phyloP scores from a whole-genome alignment of 2,797 vertebrate genomes.

The Crax fasciolata region DNA sequence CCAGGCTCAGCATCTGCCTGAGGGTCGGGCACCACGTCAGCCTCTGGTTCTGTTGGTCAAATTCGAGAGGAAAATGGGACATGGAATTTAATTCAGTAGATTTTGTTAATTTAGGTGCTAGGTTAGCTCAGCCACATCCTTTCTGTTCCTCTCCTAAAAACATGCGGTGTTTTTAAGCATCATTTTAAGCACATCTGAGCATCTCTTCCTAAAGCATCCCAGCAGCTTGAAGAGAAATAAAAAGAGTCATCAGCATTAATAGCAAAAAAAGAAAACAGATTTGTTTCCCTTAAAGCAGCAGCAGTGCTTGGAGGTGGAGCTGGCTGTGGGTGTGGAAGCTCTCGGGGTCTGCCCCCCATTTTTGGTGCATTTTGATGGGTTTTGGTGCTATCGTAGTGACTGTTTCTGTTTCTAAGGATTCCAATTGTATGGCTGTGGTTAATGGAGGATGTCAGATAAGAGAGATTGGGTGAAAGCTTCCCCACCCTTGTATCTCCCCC shows the following conservation, averaged over 20 bases:
- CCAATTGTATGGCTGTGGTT: fast-evolving
- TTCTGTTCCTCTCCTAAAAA: not conserved
- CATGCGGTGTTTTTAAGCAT: no score
- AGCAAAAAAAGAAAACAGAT: not conserved
- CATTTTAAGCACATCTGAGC: not conserved
- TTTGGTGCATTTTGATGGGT: not conserved
- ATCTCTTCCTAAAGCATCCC: not conserved
- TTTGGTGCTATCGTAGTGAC: not conserved
- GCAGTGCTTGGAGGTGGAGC: not conserved
- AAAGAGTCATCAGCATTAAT: not conserved
- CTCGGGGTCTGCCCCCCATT: fast-evolving
- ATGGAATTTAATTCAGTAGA: not conserved
- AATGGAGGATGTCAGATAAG: fast-evolving
- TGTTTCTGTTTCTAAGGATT: fast-evolving
- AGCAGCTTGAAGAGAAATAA: fast-evolving
- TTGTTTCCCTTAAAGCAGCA: no score
- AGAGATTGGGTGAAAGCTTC: not conserved
- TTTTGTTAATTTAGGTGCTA: not conserved
- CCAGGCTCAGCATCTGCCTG: not conserved
- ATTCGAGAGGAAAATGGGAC: not conserved
- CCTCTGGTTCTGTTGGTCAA: not conserved
- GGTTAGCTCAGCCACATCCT: fast-evolving
- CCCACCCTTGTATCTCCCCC: not conserved
- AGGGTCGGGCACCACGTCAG: fast-evolving
- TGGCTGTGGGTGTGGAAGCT: not conserved